These are phyloP conservation scores for Triplophysa tibetana DNA, from an alignment of 2,113 vertebrate species.

Conservation along the genomic window DNA sequence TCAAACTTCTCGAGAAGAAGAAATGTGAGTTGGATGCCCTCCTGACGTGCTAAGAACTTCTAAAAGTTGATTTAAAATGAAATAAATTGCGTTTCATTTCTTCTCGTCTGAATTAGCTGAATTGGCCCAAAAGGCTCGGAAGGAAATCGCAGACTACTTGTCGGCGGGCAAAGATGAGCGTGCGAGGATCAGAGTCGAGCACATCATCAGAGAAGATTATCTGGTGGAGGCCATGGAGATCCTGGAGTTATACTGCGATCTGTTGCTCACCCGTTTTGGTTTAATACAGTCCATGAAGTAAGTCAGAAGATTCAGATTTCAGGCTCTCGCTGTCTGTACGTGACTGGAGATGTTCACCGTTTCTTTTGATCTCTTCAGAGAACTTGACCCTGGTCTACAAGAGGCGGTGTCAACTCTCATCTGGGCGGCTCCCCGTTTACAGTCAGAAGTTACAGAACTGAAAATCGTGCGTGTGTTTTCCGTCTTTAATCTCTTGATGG, in stretches of 20 bases:
- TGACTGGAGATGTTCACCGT: background rate
- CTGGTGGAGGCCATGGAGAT: constrained; percentile 99
- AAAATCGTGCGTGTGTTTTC: constrained; percentile 83
- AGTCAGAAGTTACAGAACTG: constrained; percentile 89
- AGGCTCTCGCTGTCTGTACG: background rate
- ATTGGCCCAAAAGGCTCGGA: constrained; percentile 93
- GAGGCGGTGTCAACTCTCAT: constrained; percentile 95
- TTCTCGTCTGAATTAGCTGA: constrained; percentile 77
- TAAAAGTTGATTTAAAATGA: background rate
- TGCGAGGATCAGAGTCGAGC: constrained; percentile 94
- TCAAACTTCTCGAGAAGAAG: constrained; percentile 98
- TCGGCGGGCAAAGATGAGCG: constrained; percentile 94
- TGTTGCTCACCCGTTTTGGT: constrained; percentile 91
- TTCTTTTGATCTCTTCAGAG: constrained; percentile 70
- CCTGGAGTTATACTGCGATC: constrained; percentile 94
- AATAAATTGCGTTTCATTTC: background rate
- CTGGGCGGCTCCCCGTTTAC: constrained; percentile 95
- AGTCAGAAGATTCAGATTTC: constrained; percentile 54
- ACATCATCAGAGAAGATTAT: constrained; percentile 98
- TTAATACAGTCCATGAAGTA: constrained; percentile 99
- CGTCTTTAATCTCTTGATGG: background rate
- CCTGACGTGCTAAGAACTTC: background rate
- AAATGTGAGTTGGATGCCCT: constrained; percentile 84
- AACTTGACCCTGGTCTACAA: constrained; percentile 91
- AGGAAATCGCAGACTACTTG: constrained; percentile 97